Evolutionary conservation across 2,113 vertebrate species (phyloP).

Genomic region (Corynorhinus townsendii): DNA sequence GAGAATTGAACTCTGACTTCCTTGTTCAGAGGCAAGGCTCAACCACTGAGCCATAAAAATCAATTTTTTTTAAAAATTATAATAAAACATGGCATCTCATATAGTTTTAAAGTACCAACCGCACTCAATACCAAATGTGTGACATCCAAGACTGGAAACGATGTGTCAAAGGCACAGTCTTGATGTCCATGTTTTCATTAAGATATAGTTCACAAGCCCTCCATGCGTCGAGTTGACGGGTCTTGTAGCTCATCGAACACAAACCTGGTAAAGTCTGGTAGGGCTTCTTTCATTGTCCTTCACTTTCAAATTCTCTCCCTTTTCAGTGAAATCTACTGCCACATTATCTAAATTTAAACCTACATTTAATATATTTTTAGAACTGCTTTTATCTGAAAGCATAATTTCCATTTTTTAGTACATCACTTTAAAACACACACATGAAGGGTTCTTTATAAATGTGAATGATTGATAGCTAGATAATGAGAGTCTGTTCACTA

Average conservation of each 20-base stretch:
- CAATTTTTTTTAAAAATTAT: too few species aligned
- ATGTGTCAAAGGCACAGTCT: background rate
- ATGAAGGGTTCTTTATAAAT: conserved; percentile 54
- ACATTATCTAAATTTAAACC: conserved; percentile 64
- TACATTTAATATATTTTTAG: conserved; percentile 63
- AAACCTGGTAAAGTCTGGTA: background rate
- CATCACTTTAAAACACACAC: conserved; percentile 51
- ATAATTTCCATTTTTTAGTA: conserved; percentile 70
- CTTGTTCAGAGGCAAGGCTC: too few species aligned
- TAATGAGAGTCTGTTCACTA: conserved; percentile 65
- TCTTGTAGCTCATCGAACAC: background rate
- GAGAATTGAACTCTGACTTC: too few species aligned
- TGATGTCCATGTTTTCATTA: background rate
- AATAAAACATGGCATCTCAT: background rate
- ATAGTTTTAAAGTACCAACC: background rate
- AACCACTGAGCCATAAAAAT: too few species aligned
- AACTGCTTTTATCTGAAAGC: conserved; percentile 61
- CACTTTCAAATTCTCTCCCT: conserved; percentile 10
- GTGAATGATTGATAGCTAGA: conserved; percentile 65
- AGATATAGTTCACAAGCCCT: background rate
- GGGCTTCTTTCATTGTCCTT: background rate
- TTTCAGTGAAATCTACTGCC: background rate
- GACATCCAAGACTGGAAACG: background rate
- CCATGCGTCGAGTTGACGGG: accelerated
- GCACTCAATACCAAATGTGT: background rate